Conservation (phyloP, 2,888 invertebrate genomes). For the Cephonodes hylas region DNA sequence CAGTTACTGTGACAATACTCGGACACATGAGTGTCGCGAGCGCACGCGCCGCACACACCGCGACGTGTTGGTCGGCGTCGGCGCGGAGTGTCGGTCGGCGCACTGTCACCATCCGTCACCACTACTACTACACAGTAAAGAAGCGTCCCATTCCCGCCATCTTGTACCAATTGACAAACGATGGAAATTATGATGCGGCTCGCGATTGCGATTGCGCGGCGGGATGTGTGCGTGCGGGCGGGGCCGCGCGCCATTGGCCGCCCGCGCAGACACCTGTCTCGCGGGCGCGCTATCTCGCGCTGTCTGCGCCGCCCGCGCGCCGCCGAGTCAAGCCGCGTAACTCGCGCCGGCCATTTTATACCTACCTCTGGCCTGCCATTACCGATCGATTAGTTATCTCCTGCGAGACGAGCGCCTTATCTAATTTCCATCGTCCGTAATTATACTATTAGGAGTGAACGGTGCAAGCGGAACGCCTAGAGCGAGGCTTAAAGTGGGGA, state of each 20-base stretch:
- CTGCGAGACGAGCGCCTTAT: constrained; percentile 13
- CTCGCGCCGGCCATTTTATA: constrained; percentile 14
- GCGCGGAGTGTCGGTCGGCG: not conserved
- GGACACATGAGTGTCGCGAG: not conserved
- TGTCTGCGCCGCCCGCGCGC: constrained; percentile 18
- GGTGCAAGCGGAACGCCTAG: constrained; percentile 24
- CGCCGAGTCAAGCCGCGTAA: constrained; percentile 15
- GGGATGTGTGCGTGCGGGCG: constrained; percentile 25
- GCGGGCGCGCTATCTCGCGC: not conserved
- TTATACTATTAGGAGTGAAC: constrained; percentile 19
- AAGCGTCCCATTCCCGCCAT: constrained; percentile 36
- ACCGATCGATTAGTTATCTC: constrained; percentile 40
- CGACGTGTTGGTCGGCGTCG: not conserved
- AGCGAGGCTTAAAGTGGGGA: constrained; percentile 56
- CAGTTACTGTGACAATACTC: not conserved
- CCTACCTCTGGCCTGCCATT: constrained; percentile 27
- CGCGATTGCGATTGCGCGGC: constrained; percentile 1
- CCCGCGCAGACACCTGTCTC: constrained; percentile 20
- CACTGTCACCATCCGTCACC: constrained; percentile 5
- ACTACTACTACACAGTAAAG: constrained; percentile 11
- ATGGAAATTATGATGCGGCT: constrained; percentile 18
- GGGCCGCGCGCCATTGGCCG: constrained; percentile 29
- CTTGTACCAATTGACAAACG: constrained; percentile 30
- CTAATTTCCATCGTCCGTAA: constrained; percentile 22
- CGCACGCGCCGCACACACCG: not conserved